These are phyloP conservation scores for Luperina testacea DNA, from an alignment of 2,888 invertebrate species.

Conservation along the genomic window DNA sequence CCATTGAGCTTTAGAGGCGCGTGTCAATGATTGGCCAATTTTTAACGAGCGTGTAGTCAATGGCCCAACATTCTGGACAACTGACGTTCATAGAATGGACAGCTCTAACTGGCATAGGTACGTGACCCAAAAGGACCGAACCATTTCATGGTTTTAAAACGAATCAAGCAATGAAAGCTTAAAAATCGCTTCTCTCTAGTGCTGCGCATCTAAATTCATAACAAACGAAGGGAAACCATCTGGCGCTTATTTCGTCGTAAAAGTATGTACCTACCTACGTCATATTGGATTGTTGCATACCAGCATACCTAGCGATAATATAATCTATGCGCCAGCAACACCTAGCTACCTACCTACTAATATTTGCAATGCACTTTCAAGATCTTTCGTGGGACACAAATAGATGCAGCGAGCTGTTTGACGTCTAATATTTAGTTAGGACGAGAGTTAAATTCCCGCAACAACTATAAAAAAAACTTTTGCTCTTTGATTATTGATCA, in stretches of 20 bases:
- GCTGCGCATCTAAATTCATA: not conserved
- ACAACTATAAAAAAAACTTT: not conserved
- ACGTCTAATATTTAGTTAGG: slow-evolving; percentile 46
- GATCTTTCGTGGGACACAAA: slow-evolving; percentile 56
- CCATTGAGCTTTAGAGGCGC: slow-evolving; percentile 32
- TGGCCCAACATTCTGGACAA: not conserved
- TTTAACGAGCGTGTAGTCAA: not conserved
- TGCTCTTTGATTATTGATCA: not conserved
- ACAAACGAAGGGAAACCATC: not conserved
- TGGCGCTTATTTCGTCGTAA: not conserved
- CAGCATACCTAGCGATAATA: not conserved
- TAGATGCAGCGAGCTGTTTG: slow-evolving; percentile 33
- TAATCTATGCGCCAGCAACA: slow-evolving; percentile 37
- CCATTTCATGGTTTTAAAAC: not conserved
- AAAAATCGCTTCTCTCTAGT: not conserved
- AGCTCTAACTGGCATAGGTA: not conserved
- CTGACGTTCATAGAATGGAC: not conserved
- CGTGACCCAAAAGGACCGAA: not conserved
- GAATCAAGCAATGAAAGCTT: not conserved
- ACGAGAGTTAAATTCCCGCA: slow-evolving; percentile 39
- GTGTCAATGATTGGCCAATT: slow-evolving; percentile 5
- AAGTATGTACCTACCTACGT: not conserved
- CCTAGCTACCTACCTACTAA: slow-evolving; percentile 9
- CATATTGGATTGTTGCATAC: not conserved
- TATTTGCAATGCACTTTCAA: slow-evolving; percentile 54